Percentiles rank a stretch among this genome's conserved stretches.
These are phyloP conservation scores for Clinocottus analis DNA, from an alignment of 2,113 vertebrate genomes.

Conservation along the genomic window DNA sequence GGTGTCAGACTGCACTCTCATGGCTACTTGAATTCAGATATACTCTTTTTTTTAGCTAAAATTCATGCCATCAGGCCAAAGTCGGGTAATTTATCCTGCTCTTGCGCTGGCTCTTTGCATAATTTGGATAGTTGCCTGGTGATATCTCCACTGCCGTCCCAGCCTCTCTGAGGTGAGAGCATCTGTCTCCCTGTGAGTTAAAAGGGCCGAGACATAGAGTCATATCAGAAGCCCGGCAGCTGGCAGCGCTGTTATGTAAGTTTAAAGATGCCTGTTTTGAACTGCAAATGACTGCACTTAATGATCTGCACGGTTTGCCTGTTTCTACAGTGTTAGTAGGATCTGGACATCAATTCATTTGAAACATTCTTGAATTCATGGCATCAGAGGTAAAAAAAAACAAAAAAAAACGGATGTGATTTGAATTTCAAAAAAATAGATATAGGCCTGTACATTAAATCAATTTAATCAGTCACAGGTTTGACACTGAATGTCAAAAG, in stretches of 20 bases:
- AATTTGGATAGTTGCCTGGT: conserved; percentile 66
- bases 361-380: background rate
- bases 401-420: no score
- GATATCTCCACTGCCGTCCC: conserved; percentile 50
- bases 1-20: conserved; percentile 22
- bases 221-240: conserved; percentile 30
- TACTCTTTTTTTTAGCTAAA: conserved; percentile 33
- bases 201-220: conserved; percentile 23
- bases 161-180: conserved; percentile 43
- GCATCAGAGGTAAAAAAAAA: no score
- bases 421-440: background rate
- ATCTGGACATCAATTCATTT: background rate
- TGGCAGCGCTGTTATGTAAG: conserved; percentile 39
- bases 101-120: conserved; percentile 40
- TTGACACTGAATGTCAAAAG: background rate
- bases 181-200: conserved; percentile 50
- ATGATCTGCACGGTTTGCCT: background rate
- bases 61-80: conserved; percentile 24
- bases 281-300: background rate
- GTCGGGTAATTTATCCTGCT: conserved; percentile 44
- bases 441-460: background rate
- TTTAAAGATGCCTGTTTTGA: conserved; percentile 8
- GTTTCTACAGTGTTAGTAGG: background rate
- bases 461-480: background rate
- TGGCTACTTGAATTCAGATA: conserved; percentile 53